phyloP scores from a whole-genome alignment of 2,888 invertebrate genomes.

The Entomobrya multifasciata region DNA sequence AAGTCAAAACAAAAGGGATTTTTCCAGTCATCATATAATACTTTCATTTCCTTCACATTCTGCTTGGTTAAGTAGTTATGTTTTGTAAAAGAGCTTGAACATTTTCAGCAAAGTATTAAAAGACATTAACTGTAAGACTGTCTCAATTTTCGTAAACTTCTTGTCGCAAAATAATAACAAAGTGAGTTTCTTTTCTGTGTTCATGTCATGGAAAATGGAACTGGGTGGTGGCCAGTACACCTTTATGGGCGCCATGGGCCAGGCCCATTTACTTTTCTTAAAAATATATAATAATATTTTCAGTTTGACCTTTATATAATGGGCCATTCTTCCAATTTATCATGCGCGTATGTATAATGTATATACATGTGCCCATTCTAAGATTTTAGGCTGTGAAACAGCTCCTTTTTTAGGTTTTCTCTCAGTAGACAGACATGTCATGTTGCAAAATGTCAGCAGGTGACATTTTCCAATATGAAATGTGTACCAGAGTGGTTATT shows the following conservation, averaged over 20 bases:
- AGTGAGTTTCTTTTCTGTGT: background rate
- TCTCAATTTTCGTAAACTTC: too few relatives aligned
- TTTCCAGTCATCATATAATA: slow-evolving; percentile 18
- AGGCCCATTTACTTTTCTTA: background rate
- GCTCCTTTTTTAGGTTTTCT: slow-evolving; percentile 22
- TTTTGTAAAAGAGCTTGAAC: too few relatives aligned
- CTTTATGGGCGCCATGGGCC: background rate
- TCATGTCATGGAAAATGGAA: slow-evolving; percentile 6
- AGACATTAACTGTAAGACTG: too few relatives aligned
- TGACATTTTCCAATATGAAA: slow-evolving; percentile 60
- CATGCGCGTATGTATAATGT: too few relatives aligned
- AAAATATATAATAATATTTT: background rate
- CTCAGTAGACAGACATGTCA: slow-evolving; percentile 18
- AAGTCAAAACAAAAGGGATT: slow-evolving; percentile 21
- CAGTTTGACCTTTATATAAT: slow-evolving; percentile 40
- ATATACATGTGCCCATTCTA: background rate
- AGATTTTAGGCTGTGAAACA: slow-evolving; percentile 6
- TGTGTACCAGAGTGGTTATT: background rate
- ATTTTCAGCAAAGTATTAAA: too few relatives aligned
- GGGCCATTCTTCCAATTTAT: background rate
- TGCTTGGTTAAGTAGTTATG: background rate
- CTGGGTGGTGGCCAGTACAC: background rate
- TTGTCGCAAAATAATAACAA: background rate
- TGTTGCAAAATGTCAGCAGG: slow-evolving; percentile 59
- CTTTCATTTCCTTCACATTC: slow-evolving; percentile 8